phyloP scores from a whole-genome alignment of 1,140 invertebrate genomes.

The Meloidogyne exigua region DNA sequence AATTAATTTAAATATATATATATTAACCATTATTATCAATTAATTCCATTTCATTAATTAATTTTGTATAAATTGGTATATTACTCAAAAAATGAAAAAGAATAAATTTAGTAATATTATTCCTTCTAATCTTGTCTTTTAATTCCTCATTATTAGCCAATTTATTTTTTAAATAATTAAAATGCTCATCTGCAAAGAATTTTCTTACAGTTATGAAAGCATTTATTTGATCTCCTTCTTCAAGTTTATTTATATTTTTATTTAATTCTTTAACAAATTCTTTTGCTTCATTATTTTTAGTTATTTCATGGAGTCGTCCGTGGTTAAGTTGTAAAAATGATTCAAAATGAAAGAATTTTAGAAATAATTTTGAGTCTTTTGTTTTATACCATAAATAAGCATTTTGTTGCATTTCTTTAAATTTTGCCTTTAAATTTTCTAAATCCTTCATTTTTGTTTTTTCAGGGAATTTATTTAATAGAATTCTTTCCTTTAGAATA shows the following conservation, averaged over 20 bases:
- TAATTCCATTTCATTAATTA: background rate
- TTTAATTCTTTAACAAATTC: background rate
- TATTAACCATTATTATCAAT: background rate
- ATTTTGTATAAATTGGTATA: background rate
- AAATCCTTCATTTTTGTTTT: no score
- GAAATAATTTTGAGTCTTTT: background rate
- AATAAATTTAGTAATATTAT: background rate
- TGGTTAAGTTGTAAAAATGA: background rate
- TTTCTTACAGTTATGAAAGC: background rate
- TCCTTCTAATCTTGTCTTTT: background rate
- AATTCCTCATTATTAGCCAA: background rate
- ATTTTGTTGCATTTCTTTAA: background rate
- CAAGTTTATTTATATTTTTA: background rate
- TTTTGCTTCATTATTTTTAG: background rate
- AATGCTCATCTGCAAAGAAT: background rate
- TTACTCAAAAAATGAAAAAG: background rate
- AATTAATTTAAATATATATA: no score
- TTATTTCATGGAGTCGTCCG: background rate
- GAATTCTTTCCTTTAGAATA: no score
- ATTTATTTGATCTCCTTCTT: background rate
- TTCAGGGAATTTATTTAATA: no score
- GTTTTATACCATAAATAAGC: constrained; percentile 2
- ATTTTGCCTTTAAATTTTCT: background rate
- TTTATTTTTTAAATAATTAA: background rate
- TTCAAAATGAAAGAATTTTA: background rate